Conservation (phyloP, 2,797 vertebrate genomes). For the Sebastes flavidus region DNA sequence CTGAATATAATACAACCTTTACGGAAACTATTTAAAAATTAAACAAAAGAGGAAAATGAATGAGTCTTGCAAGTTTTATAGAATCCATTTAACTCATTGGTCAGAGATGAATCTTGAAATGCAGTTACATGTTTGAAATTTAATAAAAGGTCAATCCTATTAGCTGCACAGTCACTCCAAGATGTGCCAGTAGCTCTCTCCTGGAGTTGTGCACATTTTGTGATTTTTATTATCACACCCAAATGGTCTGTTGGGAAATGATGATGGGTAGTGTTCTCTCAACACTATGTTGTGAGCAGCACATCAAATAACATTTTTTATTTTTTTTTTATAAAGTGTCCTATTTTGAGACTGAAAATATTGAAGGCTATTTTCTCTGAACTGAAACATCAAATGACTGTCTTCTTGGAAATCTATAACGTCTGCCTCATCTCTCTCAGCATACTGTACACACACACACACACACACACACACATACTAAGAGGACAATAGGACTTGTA, state of each 20-base stretch:
- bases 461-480: background rate
- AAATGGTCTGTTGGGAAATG: background rate
- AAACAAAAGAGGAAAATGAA: background rate
- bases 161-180: background rate
- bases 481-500: slow-evolving; percentile 23
- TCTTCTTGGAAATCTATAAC: slow-evolving; percentile 30
- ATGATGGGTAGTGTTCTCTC: background rate
- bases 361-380: background rate
- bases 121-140: background rate
- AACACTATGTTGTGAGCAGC: background rate
- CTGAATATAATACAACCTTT: background rate
- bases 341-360: slow-evolving; percentile 2
- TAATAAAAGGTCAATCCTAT: background rate
- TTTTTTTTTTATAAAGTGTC: background rate
- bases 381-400: slow-evolving; percentile 31
- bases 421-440: slow-evolving; percentile 26
- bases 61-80: background rate
- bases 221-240: background rate
- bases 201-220: background rate
- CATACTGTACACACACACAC: background rate
- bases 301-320: slow-evolving; percentile 3
- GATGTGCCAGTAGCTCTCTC: background rate
- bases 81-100: background rate
- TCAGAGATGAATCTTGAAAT: background rate
- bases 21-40: background rate